phyloP scores from a whole-genome alignment of 2,113 vertebrate species.

The Mungos mungo region DNA sequence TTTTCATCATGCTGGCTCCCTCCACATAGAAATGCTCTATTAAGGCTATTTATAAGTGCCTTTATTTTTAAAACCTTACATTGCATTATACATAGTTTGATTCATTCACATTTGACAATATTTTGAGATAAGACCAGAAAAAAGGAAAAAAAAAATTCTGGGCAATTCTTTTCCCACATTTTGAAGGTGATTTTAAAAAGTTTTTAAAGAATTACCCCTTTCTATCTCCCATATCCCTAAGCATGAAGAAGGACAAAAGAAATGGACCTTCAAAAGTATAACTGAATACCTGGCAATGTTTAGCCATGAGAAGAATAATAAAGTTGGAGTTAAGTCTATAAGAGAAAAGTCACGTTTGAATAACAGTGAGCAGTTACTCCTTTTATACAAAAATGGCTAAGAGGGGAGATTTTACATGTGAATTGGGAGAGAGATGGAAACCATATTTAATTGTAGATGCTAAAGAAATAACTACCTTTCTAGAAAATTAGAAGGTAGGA shows the following conservation, averaged over 20 bases:
- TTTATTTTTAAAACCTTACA: background rate
- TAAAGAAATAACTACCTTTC: background rate
- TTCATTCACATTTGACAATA: background rate
- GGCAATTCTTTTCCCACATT: background rate
- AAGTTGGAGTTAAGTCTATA: background rate
- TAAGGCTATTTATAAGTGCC: background rate
- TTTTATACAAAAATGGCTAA: background rate
- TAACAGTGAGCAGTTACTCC: background rate
- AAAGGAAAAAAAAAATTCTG: background rate
- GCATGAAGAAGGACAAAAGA: constrained; percentile 9
- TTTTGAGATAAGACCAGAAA: background rate
- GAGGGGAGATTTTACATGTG: background rate
- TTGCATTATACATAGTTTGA: background rate
- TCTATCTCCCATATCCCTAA: background rate
- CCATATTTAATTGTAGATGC: background rate
- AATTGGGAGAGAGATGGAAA: background rate
- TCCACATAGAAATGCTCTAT: background rate
- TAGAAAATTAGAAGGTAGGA: background rate
- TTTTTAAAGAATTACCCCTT: constrained; percentile 3
- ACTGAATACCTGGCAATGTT: background rate
- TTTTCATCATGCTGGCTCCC: background rate
- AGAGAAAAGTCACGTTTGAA: background rate
- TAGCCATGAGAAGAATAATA: background rate
- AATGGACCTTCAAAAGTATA: background rate
- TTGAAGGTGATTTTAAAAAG: background rate